These are phyloP conservation scores for Dryobota labecula DNA, from an alignment of 2,888 invertebrate genomes.

Conservation along the genomic window DNA sequence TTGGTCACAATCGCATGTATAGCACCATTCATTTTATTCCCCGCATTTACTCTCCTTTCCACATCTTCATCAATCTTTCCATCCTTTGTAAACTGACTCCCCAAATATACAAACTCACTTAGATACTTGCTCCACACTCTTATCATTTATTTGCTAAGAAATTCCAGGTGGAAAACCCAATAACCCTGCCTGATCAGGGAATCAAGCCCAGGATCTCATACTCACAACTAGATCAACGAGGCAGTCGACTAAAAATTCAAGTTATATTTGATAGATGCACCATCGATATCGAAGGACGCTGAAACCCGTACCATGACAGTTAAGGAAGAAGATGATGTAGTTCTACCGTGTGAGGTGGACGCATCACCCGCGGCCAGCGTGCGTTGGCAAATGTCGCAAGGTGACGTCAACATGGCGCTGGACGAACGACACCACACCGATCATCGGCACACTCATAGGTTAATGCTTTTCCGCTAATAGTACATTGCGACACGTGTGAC, in stretches of 20 bases:
- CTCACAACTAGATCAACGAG: not conserved
- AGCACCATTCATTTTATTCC: no score
- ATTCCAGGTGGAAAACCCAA: not conserved
- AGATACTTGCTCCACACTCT: no score
- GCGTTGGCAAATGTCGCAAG: slow-evolving; percentile 79
- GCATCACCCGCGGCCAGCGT: slow-evolving; percentile 78
- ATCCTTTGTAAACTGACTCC: no score
- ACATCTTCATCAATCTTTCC: no score
- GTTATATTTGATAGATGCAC: slow-evolving; percentile 72
- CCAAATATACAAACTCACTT: no score
- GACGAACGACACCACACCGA: slow-evolving; percentile 76
- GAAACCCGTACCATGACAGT: slow-evolving; percentile 66
- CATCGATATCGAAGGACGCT: slow-evolving; percentile 71
- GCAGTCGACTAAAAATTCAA: not conserved
- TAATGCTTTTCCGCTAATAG: slow-evolving; percentile 38
- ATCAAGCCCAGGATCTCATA: not conserved
- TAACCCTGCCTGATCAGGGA: not conserved
- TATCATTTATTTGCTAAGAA: no score
- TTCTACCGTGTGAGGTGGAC: slow-evolving; percentile 78
- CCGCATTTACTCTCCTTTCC: no score
- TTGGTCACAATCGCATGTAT: no score
- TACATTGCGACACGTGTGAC: no score
- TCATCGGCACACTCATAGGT: slow-evolving; percentile 74
- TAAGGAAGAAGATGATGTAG: slow-evolving; percentile 72
- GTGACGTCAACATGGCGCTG: slow-evolving; percentile 71